These are phyloP conservation scores for Sphaerodactylus townsendi DNA, from an alignment of 2,113 vertebrate species.

Conservation along the genomic window DNA sequence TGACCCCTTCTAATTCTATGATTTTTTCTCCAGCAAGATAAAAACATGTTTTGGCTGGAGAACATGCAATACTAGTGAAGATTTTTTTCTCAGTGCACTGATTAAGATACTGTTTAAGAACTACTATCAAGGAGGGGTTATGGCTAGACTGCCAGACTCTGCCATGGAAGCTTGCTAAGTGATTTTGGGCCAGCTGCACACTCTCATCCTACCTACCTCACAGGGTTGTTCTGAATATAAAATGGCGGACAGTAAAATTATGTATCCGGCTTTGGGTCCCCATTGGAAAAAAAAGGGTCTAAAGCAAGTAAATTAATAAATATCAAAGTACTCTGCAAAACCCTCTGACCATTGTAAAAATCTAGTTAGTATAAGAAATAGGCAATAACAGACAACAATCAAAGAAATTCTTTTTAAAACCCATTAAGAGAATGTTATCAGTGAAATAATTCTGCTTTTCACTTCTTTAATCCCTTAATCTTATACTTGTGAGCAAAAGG, in stretches of 20 bases:
- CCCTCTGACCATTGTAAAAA: constrained; percentile 39
- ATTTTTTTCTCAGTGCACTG: neutral
- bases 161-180: too few relatives aligned
- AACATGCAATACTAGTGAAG: neutral
- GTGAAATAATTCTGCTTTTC: constrained; percentile 16
- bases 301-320: too few relatives aligned
- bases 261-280: too few relatives aligned
- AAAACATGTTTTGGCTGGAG: too few relatives aligned
- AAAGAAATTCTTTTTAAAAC: neutral
- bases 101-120: constrained; percentile 3
- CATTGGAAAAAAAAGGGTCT: too few relatives aligned
- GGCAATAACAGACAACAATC: constrained; percentile 16
- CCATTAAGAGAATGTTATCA: constrained; percentile 1
- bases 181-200: too few relatives aligned
- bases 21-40: too few relatives aligned
- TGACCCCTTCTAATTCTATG: too few relatives aligned
- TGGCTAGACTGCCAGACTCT: too few relatives aligned
- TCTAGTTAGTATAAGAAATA: constrained; percentile 25
- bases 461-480: constrained; percentile 35
- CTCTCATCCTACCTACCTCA: too few relatives aligned
- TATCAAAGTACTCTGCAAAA: constrained; percentile 24
- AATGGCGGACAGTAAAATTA: too few relatives aligned
- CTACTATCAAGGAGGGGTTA: neutral
- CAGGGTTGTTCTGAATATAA: too few relatives aligned
- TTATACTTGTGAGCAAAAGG: constrained; percentile 15